Percentiles rank a stretch among this genome's conserved stretches.
Evolutionary conservation across 2,888 invertebrate species (phyloP).

Genomic region (Danaus chrysippus): DNA sequence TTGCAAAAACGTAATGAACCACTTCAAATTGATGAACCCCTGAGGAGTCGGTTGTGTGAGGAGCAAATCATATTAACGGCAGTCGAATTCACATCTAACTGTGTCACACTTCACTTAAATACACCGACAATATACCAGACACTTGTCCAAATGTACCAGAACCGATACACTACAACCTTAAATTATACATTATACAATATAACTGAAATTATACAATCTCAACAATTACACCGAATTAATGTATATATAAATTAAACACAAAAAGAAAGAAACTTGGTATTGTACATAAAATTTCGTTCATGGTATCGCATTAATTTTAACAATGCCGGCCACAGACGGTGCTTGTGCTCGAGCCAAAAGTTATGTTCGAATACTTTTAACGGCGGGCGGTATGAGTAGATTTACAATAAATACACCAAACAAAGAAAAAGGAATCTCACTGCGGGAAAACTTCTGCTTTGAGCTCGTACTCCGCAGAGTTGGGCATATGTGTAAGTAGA

Average conservation of each 20-base stretch:
- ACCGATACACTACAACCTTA: constrained; percentile 26
- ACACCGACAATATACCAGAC: constrained; percentile 43
- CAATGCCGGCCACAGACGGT: constrained; percentile 30
- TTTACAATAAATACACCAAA: constrained; percentile 79
- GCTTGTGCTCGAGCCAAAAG: constrained; percentile 60
- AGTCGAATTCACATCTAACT: constrained; percentile 39
- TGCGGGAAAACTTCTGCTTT: constrained; percentile 76
- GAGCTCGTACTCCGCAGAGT: constrained; percentile 49
- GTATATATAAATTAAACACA: not conserved
- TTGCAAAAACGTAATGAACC: constrained; percentile 40
- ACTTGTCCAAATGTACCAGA: constrained; percentile 35
- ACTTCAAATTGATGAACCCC: constrained; percentile 60
- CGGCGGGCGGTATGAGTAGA: constrained; percentile 72
- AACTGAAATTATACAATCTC: not conserved
- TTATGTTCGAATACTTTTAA: constrained; percentile 76
- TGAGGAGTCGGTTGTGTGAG: constrained; percentile 39
- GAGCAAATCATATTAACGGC: constrained; percentile 66
- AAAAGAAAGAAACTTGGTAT: not conserved
- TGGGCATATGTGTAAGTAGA: constrained; percentile 18
- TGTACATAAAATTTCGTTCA: constrained; percentile 14
- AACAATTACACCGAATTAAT: not conserved
- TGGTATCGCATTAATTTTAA: constrained; percentile 31
- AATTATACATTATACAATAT: constrained; percentile 22
- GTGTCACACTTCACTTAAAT: constrained; percentile 38
- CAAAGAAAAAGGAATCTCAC: constrained; percentile 77